Base-by-base conservation (phyloP, 1,140 invertebrate species). In the Rhyacophila brunnea region DNA sequence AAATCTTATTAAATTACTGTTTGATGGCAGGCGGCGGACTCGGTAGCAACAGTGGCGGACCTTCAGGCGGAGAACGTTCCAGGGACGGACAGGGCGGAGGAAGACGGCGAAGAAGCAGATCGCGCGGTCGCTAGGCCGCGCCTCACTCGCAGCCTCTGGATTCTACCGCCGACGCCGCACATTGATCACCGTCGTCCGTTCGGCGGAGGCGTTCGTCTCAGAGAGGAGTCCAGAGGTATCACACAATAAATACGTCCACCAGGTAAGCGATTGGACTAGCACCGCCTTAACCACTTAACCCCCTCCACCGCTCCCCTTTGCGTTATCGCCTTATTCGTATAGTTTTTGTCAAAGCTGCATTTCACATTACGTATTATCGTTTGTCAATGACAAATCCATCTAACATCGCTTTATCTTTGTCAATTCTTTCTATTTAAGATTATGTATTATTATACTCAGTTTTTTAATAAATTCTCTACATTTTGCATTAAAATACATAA, bases 201-300 rank as follows among this genome's bases (percentile, higher is more conserved):
- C 32, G 42, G 19, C 44, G 20, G 50, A 18, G 6, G 17, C 15
- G 11, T 13, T 11, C 15, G 23, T 60, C 40, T 14, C 23, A 43
- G 44, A 51, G 38, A 43, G 20, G 35, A 35, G 48, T 54, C 40
- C 58, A 58, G 63, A 65, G 63, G 63, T 65, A 65, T 65, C 63
- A 52, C 62, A 64, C 58, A 65, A 53, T 61, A 61, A 53, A 58
- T 54, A 40, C 28, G 35, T 20, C 18, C 35, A 32, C 48, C 63
- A 65, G 59, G 63, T 65, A 65, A 65, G 63, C 50, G 36, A 28
- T 28, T 28, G 23, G 23, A 28, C 23, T 28, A 5, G 3, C 23
- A 28, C 23, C 23, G 23, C 23, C 40, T 15, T 14, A 14, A 5
- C 17, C 17, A 43, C 13, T 18, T 18, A 5, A 14, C 13, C 17